Evolutionary conservation across 2,888 invertebrate species (phyloP), one percentile per base, ranked within the genome.

Genomic region (Pomacea canaliculata): DNA sequence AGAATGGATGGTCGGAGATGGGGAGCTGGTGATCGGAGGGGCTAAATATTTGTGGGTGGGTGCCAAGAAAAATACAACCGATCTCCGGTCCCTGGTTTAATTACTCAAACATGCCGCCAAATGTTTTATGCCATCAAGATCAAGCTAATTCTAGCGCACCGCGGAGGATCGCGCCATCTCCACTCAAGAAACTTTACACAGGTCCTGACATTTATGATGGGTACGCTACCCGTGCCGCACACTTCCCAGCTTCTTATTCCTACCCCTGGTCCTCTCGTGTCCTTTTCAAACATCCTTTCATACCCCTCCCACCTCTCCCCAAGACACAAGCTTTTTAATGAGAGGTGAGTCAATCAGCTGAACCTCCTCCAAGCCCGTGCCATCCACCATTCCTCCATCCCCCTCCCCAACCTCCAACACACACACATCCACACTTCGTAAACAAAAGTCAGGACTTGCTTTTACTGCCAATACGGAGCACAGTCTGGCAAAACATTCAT

Each of bases 101-200:
- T 78, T 78, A 78, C 78, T 76, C 76, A 76, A 78, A 78, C 78
- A 78, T 78, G 78, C 71, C 71, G 76, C 78, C 76, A 73, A 70
- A 73, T 73, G 78, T 78, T 78, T 76, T 78, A 78, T 78, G 63
- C 69, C 72, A 73, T 70, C 73, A 23, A 73, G 73, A 73, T 77
- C 77, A 51, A 65, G 72, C 76, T 76, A 76, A 76, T 76, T 76
- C 67, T 51, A 51, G 49, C 9, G 37, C 37, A 68, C 18, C 68
- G 9, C 12, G 19, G 13, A 12, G 48, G 68, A 68, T 68, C 68
- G 12, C 48, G 37, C 68, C 48, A 68, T 68, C 68, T 68, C 51
- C 12, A 23, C 68, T 16, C 13, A 12, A 37, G 68, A 48, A 68
- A 68, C 68, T 68, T 12, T 37, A 68, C 68, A 68, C 68, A 27